Base-by-base conservation (phyloP, 2,113 vertebrate genomes). In the Syngnathus scovelli region DNA sequence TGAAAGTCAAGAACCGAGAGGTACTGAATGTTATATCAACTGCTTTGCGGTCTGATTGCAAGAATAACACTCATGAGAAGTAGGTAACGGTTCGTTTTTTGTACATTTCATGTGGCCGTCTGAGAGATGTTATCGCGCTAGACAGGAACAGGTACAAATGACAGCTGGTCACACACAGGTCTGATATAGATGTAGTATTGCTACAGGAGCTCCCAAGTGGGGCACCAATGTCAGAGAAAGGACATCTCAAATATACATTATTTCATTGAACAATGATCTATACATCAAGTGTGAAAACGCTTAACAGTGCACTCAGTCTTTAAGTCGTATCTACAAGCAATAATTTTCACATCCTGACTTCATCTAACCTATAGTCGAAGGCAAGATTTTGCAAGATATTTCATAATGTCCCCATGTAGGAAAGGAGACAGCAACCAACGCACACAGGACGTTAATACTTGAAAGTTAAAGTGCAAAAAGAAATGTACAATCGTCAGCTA, bases 391-490 rank as follows among this genome's bases (percentile, higher is more conserved):
- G 61, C 15, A 19, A 75, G 69, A 76, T 63, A 66, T 63, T 61
- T 74, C 12, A 58, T 7, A 33, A 62, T 77, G 77, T 74, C 54
- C 72, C 78, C 75, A 68, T 55, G 48, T 66, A 76, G 59, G 74
- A 18, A 59, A 67, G 54, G 61, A 79, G 80, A 87, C 78, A 46
- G 55, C 65, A 67, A 64, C 65, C 67, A 70, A 75, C 67, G 67
- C 69, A 77, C 70, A 74, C 77, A 76, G 75, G 72, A 88, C 80
- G 79, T 81, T 76, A 74, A 81, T 82, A 66, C 83, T 77, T 80
- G 81, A 83, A 71, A 76, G 64, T 82, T 85, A 83, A 88, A 89
- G 88, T 91, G 89, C 84, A 88, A 83, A 87, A 87, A 83, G 72
- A 69, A 79, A 46, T 37, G 70, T 72, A 84, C 83, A 86, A 82